Conservation (phyloP, 1,140 invertebrate genomes). For the Pseudomyrmex dendroicus region DNA sequence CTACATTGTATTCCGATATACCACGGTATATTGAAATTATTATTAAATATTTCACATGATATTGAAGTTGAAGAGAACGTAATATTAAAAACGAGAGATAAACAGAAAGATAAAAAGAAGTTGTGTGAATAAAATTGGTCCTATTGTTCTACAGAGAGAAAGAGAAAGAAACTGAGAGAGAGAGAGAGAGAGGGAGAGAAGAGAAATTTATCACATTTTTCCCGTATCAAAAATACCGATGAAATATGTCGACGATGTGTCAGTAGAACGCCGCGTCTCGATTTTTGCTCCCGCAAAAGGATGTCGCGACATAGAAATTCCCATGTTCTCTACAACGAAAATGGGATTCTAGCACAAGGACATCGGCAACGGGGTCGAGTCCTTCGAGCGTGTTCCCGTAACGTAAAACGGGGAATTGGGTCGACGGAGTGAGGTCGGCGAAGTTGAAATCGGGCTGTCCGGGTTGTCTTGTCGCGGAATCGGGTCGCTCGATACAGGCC, state of each 20-base stretch:
- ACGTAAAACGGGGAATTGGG: constrained; percentile 67
- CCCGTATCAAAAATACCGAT: not conserved
- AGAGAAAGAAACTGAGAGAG: not conserved
- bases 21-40: no score
- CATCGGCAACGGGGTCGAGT: constrained; percentile 55
- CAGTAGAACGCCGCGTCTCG: not conserved
- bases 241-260: not conserved
- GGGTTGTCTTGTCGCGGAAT: constrained; percentile 78
- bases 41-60: no score
- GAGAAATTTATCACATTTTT: not conserved
- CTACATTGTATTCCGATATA: no score
- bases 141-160: not conserved
- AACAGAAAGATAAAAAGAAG: no score
- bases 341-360: constrained; percentile 65
- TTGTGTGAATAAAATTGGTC: no score
- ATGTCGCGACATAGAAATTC: not conserved
- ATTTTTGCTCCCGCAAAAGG: not conserved
- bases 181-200: not conserved
- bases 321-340: constrained; percentile 17
- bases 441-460: constrained; percentile 76
- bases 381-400: constrained; percentile 49
- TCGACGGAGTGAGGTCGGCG: constrained; percentile 65
- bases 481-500: constrained; percentile 84
- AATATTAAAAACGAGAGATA: not conserved
- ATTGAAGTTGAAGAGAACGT: not conserved